Base-by-base conservation (phyloP, 2,113 vertebrate species). In the Chauna torquata region DNA sequence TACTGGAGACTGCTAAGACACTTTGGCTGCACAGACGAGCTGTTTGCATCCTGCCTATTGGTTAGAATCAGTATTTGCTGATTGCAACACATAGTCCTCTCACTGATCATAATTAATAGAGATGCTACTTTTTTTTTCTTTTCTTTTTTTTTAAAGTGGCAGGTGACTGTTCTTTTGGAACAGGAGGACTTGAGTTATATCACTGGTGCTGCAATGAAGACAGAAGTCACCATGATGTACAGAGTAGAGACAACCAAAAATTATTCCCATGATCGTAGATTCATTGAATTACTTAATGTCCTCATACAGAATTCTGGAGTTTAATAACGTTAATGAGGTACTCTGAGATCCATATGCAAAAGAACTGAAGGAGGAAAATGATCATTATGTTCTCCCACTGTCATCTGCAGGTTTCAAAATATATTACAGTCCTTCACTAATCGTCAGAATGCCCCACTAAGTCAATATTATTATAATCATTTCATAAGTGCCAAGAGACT, bases 351-450 rank as follows among this genome's bases (percentile, higher is more conserved):
- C 68, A 74, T 58, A 50, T 47, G 52, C 58, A 87, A 81, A 94
- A 92, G 91, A 91, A 83, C 32, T 65, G 55, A 79, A 91, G 72
- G 62, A 90, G 78, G 78, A 89, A 95, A 94, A 89, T 45, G 0
- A 82, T 94, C 89, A 32, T 88, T 93, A 91, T 96, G 55, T 90
- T 97, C 94, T 94, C 75, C 78, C 78, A 94, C 93, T 92, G 87
- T 94, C 92, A 96, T 80, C 81, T 38, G 1, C 82, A 92, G 84
- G 75, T 94, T 92, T 95, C 81, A 95, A 92, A 95, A 94, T 91
- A 94, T 66, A 95, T 97, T 95, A 62, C 92, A 97, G 85, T 96
- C 91, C 91, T 96, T 96, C 91, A 90, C 75, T 91, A 97, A 95
- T 91, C 5, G 66, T 90, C 82, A 87, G 89, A 82, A 74, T 85